Evolutionary conservation across 2,888 invertebrate genomes (phyloP).

Genomic region (Sylvicola cinctus): DNA sequence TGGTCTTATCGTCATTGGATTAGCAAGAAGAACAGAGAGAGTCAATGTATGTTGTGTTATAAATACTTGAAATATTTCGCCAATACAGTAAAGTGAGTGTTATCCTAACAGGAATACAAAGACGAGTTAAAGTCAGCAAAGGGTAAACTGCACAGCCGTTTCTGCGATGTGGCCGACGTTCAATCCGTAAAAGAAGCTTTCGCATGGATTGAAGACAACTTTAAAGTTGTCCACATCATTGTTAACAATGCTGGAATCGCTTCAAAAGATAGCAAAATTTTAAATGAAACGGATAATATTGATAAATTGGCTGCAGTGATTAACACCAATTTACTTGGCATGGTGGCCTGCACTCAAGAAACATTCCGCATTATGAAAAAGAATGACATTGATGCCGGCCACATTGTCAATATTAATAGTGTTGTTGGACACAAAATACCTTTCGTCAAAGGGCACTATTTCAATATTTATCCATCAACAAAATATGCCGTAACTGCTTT

Average conservation of each 20-base stretch:
- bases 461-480: constrained; percentile 16
- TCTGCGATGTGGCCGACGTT: constrained; percentile 32
- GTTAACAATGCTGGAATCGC: constrained; percentile 35
- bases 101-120: constrained; percentile 32
- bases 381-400: constrained; percentile 21
- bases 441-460: constrained; percentile 4
- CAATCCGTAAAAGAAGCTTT: constrained; percentile 32
- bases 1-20: constrained; percentile 32
- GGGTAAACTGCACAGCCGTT: constrained; percentile 12
- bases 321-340: constrained; percentile 25
- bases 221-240: constrained; percentile 34
- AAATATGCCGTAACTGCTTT: constrained; percentile 19
- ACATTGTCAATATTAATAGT: constrained; percentile 27
- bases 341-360: constrained; percentile 23
- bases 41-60: constrained; percentile 23
- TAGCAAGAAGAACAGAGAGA: constrained; percentile 28
- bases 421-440: constrained; percentile 13
- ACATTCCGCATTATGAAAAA: constrained; percentile 28
- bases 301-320: constrained; percentile 18
- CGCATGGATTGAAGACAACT: constrained; percentile 25
- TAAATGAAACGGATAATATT: constrained; percentile 7
- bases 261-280: constrained; percentile 8
- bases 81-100: constrained; percentile 24
- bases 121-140: constrained; percentile 24
- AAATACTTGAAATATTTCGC: constrained; percentile 11